Evolutionary conservation across 2,797 vertebrate species (phyloP), one percentile per base, ranked within the genome.

Genomic region (Ibycter americanus): DNA sequence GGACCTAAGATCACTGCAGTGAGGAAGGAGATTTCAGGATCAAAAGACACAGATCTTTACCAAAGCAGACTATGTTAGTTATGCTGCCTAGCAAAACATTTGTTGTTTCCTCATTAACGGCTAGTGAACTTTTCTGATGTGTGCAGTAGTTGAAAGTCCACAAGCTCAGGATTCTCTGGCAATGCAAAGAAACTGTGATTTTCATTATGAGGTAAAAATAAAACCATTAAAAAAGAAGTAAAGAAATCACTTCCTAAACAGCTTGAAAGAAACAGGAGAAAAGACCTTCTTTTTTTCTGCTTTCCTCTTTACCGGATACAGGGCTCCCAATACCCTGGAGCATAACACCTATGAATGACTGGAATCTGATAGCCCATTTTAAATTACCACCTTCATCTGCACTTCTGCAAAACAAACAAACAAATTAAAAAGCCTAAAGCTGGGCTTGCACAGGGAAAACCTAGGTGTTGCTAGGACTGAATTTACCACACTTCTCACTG

Each of bases 201-300:
- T 95, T 87, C 81, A 65, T 91, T 65, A 49, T 71, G 84, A 89
- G 54, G 46, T 92, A 85, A 97, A 94, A 96, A 92, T 90, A 94
- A 91, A 95, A 40, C 38, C 6, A 25, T 68, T 84, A 49, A 59
- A 71, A 89, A 92, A 86, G 42, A 93, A 96, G 31, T n/a, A 87
- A 68, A 92, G 65, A 93, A 96, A 74, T 51, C 66, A 65, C 79
- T 95, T 97, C 92, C 93, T 93, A 93, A 91, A 92, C 21, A 91
- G 90, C 93, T 89, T 83, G 68, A 80, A 93, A 84, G 89, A 83
- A 94, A 85, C 23, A 63, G 78, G 59, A 87, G 49, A 51, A 93
- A 91, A 94, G 36, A 34, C n/a, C 27, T 87, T 52, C 25, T 5
- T 83, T 86, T 89, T 89, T 87, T 63, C 67, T 92, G 61, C 78